Percentiles rank a stretch among this genome's conserved stretches.
These are phyloP conservation scores for Synodontis membranacea DNA, from an alignment of 2,113 vertebrate genomes.

Conservation along the genomic window DNA sequence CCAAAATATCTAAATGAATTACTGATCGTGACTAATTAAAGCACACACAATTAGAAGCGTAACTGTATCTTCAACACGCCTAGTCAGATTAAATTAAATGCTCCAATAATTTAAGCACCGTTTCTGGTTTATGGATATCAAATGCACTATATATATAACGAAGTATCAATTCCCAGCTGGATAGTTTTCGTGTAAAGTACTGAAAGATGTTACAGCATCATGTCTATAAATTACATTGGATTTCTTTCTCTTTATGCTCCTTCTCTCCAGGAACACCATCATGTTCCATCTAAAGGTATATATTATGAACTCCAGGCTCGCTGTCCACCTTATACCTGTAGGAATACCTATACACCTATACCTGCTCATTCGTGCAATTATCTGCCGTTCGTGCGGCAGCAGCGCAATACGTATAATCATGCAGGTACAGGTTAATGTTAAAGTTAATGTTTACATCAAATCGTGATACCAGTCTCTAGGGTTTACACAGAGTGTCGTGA, in stretches of 20 bases:
- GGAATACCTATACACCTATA: background rate
- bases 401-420: background rate
- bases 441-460: background rate
- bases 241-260: background rate
- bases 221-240: background rate
- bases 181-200: background rate
- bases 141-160: no score
- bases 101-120: background rate
- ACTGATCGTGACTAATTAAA: slow-evolving; percentile 19
- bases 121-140: background rate
- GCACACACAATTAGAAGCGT: background rate
- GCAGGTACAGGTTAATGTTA: background rate
- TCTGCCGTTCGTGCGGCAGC: background rate
- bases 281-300: background rate
- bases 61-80: background rate
- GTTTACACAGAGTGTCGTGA: background rate
- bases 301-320: background rate
- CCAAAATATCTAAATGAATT: background rate
- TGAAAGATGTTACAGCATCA: background rate
- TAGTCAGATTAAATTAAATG: background rate
- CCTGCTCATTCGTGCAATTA: background rate
- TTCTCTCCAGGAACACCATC: background rate
- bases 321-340: background rate
- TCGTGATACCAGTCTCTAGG: background rate
- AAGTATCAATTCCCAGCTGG: background rate